Base-by-base conservation (phyloP, 2,888 invertebrate genomes). In the Drosophila infuscata region DNA sequence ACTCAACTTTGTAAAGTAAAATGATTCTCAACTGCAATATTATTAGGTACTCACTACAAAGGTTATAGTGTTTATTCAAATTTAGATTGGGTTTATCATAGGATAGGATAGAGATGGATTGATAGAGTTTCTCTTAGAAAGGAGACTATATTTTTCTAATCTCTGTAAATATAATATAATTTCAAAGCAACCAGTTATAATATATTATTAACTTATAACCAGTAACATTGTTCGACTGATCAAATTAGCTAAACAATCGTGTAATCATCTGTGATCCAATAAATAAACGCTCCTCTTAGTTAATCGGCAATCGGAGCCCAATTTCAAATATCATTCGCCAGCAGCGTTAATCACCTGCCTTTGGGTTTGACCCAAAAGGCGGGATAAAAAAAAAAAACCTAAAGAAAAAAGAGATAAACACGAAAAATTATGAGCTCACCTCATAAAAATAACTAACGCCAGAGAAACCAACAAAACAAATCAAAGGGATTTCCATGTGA, bases 381-480 rank as follows among this genome's bases (percentile, higher is more conserved):
- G 63, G 70, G 64, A 30, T n/a, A 30, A 30, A 30, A 41, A 29
- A 36, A 25, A 25, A 25, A 2, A 15, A 29, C 17, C 15, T 15
- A 15, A 15, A 29, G 1, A 63, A 59, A 66, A 58, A 29, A 56
- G 60, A 58, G 59, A 68, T 67, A 77, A 61, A 67, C 74, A 71
- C 70, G 61, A 68, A 78, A 84, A 89, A 81, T 87, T 89, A 89
- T 87, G 86, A 87, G 88, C 89, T 89, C 86, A 89, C 75, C 85
- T 79, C 82, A 80, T 82, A 89, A 89, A 89, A 88, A 87, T 89
- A 86, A 81, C 79, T 66, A 79, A 82, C 63, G 58, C 60, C 43
- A 59, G 48, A 52, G 51, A 36, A 57, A 66, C 56, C 12, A 30
- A 48, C 17, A 48, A 66, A 52, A 48, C 43, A 65, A 49, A 60